Base-by-base conservation (phyloP, 2,113 vertebrate genomes). In the Fukomys damarensis region DNA sequence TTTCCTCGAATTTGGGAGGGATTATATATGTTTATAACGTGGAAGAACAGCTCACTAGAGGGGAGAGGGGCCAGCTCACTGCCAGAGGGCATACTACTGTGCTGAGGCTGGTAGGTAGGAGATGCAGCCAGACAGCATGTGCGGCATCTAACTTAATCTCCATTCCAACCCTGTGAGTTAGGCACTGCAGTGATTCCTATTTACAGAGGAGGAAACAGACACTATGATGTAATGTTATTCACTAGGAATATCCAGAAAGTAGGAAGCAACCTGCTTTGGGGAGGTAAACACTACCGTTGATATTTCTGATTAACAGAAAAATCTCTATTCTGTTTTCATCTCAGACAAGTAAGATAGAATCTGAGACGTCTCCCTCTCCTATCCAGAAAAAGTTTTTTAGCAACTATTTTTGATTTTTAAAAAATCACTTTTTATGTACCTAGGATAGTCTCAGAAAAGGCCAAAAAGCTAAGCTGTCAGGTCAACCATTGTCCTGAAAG, bases 381-480 rank as follows among this genome's bases (percentile, higher is more conserved):
- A 11, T 2, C 49, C 28, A 35, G 38, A 41, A 87, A 93, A 89
- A 49, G 2, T 3, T 72, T 58, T 82, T 84, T 32, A 54, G 30
- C 43, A 76, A 91, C 83, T 94, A 52, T 82, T 86, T 94, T 93
- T 94, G 38, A 74, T n/a, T 65, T 95, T 96, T 96, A 43, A 96
- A 91, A 76, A 49, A 49, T 49, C 46, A 49, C 46, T 13, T 58
- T 32, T 89, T 77, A 54, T 82, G 54, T 85, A 91, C 59, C 58
- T 87, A 54, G 56, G 77, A 59, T 81, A 76, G 89, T 20, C 74
- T 94, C 59, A 70, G 56, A 54, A 88, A 87, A 84, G 74, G 38
- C 38, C 76, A 94, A 66, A 96, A 94, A 86, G 20, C 81, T 94
- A 7, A 87, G 72, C 66, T 63, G 0, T 89, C n/a, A 46, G 52